Percentiles rank a stretch among this genome's conserved stretches.
Evolutionary conservation across 2,797 vertebrate species (phyloP).

Genomic region (Hapalemur alaotrensis): DNA sequence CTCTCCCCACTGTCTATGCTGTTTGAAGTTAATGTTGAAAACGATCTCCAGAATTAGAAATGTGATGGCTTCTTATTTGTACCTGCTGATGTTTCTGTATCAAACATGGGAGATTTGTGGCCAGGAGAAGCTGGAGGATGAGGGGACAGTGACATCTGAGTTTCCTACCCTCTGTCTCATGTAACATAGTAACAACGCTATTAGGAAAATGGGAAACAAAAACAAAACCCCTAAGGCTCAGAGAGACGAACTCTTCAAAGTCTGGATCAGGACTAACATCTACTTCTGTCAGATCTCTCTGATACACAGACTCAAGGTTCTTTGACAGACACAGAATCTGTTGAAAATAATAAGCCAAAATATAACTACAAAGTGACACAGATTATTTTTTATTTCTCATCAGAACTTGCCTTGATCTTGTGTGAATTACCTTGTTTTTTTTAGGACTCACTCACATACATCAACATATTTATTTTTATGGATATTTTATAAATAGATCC

Average conservation of each 20-base stretch:
- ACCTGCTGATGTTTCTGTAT: neutral
- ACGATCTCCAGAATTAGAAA: neutral
- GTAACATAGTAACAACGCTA: neutral
- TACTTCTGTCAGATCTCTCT: neutral
- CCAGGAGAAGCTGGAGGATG: neutral
- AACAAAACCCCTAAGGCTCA: neutral
- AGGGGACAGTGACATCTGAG: neutral
- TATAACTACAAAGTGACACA: neutral
- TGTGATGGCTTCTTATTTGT: neutral
- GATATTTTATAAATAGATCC: neutral
- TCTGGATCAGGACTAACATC: neutral
- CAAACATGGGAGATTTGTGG: neutral
- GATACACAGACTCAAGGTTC: neutral
- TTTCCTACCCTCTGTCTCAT: neutral
- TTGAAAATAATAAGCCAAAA: constrained; percentile 15
- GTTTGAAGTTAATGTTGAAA: neutral
- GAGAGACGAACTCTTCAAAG: neutral
- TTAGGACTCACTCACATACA: neutral
- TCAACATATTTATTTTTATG: neutral
- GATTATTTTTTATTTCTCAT: neutral
- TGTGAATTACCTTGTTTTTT: constrained; percentile 11
- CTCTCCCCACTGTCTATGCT: neutral
- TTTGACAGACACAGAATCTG: neutral
- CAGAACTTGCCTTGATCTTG: neutral
- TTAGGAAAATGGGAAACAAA: neutral